A percentile compares a stretch with the other conserved stretches of the same genome.
phyloP scores from a whole-genome alignment of 2,113 vertebrate genomes.

The Eleginops maclovinus region DNA sequence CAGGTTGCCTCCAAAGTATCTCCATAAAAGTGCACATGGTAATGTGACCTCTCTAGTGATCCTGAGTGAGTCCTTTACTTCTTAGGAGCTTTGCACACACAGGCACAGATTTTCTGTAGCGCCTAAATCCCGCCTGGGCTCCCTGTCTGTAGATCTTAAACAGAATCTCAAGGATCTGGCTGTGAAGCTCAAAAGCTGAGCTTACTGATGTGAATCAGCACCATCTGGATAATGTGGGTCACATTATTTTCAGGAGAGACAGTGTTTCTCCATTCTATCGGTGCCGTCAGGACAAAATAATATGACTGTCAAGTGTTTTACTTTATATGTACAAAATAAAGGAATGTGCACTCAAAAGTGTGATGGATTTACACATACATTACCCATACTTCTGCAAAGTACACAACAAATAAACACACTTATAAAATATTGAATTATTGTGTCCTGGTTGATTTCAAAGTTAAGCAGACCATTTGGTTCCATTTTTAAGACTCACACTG shows the following conservation, averaged over 20 bases:
- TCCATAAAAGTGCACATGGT: slow-evolving; percentile 52
- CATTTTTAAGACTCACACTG: neutral
- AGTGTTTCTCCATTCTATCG: slow-evolving; percentile 28
- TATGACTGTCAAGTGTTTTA: slow-evolving; percentile 8
- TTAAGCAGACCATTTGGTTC: neutral
- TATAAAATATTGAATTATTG: neutral
- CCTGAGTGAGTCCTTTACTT: slow-evolving; percentile 53
- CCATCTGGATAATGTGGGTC: slow-evolving; percentile 72
- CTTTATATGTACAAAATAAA: neutral
- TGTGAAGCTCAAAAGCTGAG: slow-evolving; percentile 63
- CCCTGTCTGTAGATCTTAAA: slow-evolving; percentile 54
- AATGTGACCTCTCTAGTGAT: slow-evolving; percentile 69
- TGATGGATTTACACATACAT: neutral
- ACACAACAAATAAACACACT: neutral
- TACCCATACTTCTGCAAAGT: neutral
- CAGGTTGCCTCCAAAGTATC: slow-evolving; percentile 13
- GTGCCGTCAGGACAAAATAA: slow-evolving; percentile 15
- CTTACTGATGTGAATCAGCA: slow-evolving; percentile 68
- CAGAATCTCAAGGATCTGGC: slow-evolving; percentile 64
- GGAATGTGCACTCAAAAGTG: neutral
- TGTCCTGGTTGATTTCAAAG: neutral
- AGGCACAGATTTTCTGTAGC: slow-evolving; percentile 60
- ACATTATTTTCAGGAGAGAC: slow-evolving; percentile 29
- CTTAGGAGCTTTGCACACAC: slow-evolving; percentile 59
- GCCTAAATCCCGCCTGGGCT: slow-evolving; percentile 57